phyloP scores from a whole-genome alignment of 2,888 invertebrate species.

The Thereva unica region DNA sequence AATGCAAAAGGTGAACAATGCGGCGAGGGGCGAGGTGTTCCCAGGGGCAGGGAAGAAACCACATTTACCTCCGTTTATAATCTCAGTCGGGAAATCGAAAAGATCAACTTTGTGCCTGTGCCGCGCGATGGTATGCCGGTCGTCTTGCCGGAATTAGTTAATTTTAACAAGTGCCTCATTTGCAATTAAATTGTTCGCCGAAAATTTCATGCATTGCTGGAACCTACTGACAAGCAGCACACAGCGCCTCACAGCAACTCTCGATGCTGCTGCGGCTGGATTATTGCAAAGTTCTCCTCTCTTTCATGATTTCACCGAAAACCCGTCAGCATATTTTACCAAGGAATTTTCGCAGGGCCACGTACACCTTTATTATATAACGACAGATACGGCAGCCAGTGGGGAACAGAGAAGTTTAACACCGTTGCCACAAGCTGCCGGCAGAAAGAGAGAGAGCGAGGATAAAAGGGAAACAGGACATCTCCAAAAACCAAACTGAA shows the following conservation, averaged over 20 bases:
- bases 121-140: neutral
- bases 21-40: neutral
- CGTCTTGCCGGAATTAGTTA: slow-evolving; percentile 34
- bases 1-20: slow-evolving; percentile 6
- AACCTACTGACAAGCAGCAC: neutral
- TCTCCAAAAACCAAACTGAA: slow-evolving; percentile 12
- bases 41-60: neutral
- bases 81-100: neutral
- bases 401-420: neutral
- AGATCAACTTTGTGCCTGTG: slow-evolving; percentile 11
- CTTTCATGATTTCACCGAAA: slow-evolving; percentile 9
- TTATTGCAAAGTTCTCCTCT: neutral
- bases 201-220: slow-evolving; percentile 26
- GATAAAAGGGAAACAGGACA: neutral
- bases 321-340: slow-evolving; percentile 27
- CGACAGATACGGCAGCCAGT: too few species aligned
- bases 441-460: neutral
- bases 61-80: too few species aligned
- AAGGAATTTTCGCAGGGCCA: too few species aligned
- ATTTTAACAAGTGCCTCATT: slow-evolving; percentile 39
- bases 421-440: neutral
- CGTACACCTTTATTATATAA: too few species aligned
- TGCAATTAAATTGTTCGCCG: slow-evolving; percentile 38
- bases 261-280: slow-evolving; percentile 3
- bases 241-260: neutral